Evolutionary conservation across 2,888 invertebrate genomes (phyloP).

Genomic region (Desoria tigrina): DNA sequence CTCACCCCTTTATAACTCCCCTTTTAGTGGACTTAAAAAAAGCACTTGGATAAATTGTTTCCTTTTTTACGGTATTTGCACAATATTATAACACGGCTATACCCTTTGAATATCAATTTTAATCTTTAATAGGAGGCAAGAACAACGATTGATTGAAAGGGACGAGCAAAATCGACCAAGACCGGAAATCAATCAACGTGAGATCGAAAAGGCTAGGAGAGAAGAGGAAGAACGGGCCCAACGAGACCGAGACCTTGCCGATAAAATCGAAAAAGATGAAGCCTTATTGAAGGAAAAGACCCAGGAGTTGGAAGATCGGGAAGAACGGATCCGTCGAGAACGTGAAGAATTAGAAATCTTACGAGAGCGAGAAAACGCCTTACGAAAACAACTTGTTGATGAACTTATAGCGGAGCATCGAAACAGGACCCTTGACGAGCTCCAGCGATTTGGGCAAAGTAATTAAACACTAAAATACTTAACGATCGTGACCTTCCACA

Average conservation of each 20-base stretch:
- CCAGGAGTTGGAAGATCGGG: conserved; percentile 1
- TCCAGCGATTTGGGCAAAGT: neutral
- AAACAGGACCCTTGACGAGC: neutral
- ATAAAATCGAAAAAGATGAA: neutral
- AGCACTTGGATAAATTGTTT: too few relatives aligned
- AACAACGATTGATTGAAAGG: neutral
- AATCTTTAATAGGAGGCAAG: neutral
- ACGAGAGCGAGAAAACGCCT: neutral
- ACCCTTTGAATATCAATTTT: neutral
- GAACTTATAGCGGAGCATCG: neutral
- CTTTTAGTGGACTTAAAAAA: too few relatives aligned
- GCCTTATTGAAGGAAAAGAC: neutral
- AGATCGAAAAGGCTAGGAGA: neutral
- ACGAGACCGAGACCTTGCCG: neutral
- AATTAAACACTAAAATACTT: neutral
- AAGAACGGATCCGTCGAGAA: neutral
- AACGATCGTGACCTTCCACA: too few relatives aligned
- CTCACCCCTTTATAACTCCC: too few relatives aligned
- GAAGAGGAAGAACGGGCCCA: neutral
- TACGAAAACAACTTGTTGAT: neutral
- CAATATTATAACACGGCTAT: too few relatives aligned
- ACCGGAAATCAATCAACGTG: neutral
- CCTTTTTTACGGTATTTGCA: too few relatives aligned
- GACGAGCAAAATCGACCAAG: neutral
- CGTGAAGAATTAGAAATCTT: neutral